Evolutionary conservation across 2,888 invertebrate species (phyloP).

Genomic region (Eupithecia tripunctaria): DNA sequence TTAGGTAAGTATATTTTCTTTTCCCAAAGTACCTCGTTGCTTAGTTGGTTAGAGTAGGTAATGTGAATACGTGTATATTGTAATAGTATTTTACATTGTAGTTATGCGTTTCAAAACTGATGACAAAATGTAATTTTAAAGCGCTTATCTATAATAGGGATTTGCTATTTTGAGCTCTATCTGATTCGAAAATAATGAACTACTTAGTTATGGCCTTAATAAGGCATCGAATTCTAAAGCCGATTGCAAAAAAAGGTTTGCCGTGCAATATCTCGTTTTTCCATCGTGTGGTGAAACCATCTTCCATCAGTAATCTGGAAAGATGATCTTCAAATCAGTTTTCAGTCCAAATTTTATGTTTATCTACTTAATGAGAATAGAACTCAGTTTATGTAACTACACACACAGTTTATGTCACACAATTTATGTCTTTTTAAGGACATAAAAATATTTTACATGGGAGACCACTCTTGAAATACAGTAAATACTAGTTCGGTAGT

Average conservation of each 20-base stretch:
- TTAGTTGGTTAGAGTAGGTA: background rate
- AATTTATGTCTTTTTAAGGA: too few relatives aligned
- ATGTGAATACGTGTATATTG: background rate
- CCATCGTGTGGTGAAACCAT: background rate
- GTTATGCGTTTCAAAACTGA: constrained; percentile 32
- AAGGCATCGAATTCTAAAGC: background rate
- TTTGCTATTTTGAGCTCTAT: constrained; percentile 23
- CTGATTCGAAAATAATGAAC: constrained; percentile 33
- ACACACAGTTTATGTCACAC: too few relatives aligned
- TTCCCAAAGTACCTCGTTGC: too few relatives aligned
- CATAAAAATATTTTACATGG: too few relatives aligned
- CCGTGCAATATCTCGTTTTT: background rate
- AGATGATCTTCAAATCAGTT: background rate
- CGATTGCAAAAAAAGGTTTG: background rate
- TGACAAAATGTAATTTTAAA: constrained; percentile 37
- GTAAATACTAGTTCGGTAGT: too few relatives aligned
- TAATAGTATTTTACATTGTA: background rate
- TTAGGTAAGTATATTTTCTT: too few relatives aligned
- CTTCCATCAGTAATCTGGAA: background rate
- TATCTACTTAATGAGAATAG: too few relatives aligned
- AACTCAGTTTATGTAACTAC: too few relatives aligned
- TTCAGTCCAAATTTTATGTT: too few relatives aligned
- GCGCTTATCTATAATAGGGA: constrained; percentile 24
- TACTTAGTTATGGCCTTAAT: constrained; percentile 5
- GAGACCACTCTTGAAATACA: too few relatives aligned